Evolutionary conservation across 2,113 vertebrate species (phyloP).

Genomic region (Todiramphus chloris): DNA sequence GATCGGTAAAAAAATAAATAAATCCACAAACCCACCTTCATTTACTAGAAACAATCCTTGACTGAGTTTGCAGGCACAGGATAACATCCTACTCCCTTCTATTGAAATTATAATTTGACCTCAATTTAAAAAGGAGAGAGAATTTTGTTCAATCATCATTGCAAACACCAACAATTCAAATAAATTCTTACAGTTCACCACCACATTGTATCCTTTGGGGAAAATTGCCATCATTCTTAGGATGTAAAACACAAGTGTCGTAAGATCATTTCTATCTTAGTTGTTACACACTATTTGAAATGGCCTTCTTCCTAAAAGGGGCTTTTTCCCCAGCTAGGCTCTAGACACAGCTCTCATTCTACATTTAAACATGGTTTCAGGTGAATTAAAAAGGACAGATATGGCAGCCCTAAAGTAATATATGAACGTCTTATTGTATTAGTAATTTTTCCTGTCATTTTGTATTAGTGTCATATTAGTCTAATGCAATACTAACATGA

Average conservation of each 20-base stretch:
- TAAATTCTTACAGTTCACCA: background rate
- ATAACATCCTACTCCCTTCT: background rate
- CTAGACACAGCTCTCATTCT: background rate
- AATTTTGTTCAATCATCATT: background rate
- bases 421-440: constrained; percentile 77
- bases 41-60: background rate
- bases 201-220: background rate
- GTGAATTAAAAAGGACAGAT: constrained; percentile 75
- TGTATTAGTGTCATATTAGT: constrained; percentile 78
- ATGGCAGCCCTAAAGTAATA: constrained; percentile 68
- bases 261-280: background rate
- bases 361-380: constrained; percentile 59
- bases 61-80: background rate
- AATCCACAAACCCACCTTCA: fast-evolving
- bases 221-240: background rate
- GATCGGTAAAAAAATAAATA: background rate
- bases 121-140: background rate
- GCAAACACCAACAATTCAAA: background rate
- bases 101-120: background rate
- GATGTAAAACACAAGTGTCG: background rate
- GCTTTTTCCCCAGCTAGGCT: background rate
- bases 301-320: background rate
- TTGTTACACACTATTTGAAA: background rate
- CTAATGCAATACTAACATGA: constrained; percentile 77
- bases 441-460: constrained; percentile 77